Evolutionary conservation across 1,140 invertebrate species (phyloP).

Genomic region (Ladona fulva): DNA sequence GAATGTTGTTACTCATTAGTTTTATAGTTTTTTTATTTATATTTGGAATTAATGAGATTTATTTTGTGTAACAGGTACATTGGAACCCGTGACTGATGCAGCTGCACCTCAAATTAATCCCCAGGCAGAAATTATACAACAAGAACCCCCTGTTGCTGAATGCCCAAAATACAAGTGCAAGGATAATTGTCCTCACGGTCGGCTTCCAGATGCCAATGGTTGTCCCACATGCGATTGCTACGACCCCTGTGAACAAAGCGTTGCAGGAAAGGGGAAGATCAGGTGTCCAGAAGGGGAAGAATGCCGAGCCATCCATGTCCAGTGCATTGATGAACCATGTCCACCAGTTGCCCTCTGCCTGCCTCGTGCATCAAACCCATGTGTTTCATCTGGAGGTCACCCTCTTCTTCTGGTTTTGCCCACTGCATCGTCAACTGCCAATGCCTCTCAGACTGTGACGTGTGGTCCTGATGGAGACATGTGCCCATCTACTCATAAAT

Average conservation of each 20-base stretch:
- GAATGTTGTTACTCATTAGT: no score
- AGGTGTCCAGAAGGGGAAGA: slow-evolving; percentile 62
- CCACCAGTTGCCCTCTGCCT: slow-evolving; percentile 69
- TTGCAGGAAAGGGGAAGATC: slow-evolving; percentile 36
- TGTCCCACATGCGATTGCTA: slow-evolving; percentile 66
- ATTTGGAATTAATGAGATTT: no score
- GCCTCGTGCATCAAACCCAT: slow-evolving; percentile 65
- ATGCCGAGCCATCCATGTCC: slow-evolving; percentile 46
- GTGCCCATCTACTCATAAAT: slow-evolving; percentile 76
- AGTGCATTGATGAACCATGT: slow-evolving; percentile 49
- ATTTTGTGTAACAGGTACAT: no score
- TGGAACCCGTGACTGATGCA: not conserved
- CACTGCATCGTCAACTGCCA: slow-evolving; percentile 29
- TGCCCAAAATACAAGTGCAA: slow-evolving; percentile 54
- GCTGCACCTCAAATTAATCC: not conserved
- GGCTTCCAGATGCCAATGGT: slow-evolving; percentile 40
- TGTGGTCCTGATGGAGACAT: slow-evolving; percentile 63
- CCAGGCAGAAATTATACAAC: not conserved
- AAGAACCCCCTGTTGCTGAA: slow-evolving; percentile 38
- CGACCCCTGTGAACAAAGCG: slow-evolving; percentile 72
- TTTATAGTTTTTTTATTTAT: no score
- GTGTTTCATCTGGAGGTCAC: slow-evolving; percentile 45
- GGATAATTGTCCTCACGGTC: slow-evolving; percentile 55
- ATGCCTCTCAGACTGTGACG: slow-evolving; percentile 40
- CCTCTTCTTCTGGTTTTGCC: slow-evolving; percentile 44